Base-by-base conservation (phyloP, 1,140 invertebrate genomes). In the Linepithema humile region DNA sequence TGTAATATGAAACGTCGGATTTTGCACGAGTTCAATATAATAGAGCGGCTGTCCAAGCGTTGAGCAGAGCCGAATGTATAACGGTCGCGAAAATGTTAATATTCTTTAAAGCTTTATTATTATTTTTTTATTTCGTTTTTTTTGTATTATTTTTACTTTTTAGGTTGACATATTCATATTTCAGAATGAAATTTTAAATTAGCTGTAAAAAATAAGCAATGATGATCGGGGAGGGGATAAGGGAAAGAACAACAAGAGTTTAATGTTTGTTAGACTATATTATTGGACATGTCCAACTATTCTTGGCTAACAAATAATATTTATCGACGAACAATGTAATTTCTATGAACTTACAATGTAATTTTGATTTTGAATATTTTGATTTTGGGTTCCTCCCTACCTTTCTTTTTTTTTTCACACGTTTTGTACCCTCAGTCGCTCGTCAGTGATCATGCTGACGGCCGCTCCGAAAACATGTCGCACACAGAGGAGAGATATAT, bases 321-420 rank as follows among this genome's bases (percentile, higher is more conserved):
- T 88, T 87, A 90, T 91, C 90, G 91, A 91, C 88, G 91, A 92
- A 91, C 90, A 90, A 86, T 73, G 86, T 64, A 83, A 88, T 90
- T 73, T 90, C 91, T 93, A 92, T 90, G 86, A 90, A 89, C 93
- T 94, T 94, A 94, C 86, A 91, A 65, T 84, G 89, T 94, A 94
- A 93, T 94, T 94, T 94, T 94, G 93, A 94, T 94, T 94, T 64
- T 93, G 84, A 91, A 91, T 89, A 84, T 93, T 94, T 94, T 93
- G 91, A 92, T 93, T 94, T 90, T 91, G 48, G 82, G 78, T 91
- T 91, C 87, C 62, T 50, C 20, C 73, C 43, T 12, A 82, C 6
- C 26, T 65, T 62, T 57, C 55, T 35, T 20, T 26, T 29, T 57
- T 65, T 38, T 77, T 12, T 83, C 77, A n/a, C 40, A 74, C 45